Evolutionary conservation across 2,888 invertebrate genomes (phyloP).

Genomic region (Stenolophus ochropezus): DNA sequence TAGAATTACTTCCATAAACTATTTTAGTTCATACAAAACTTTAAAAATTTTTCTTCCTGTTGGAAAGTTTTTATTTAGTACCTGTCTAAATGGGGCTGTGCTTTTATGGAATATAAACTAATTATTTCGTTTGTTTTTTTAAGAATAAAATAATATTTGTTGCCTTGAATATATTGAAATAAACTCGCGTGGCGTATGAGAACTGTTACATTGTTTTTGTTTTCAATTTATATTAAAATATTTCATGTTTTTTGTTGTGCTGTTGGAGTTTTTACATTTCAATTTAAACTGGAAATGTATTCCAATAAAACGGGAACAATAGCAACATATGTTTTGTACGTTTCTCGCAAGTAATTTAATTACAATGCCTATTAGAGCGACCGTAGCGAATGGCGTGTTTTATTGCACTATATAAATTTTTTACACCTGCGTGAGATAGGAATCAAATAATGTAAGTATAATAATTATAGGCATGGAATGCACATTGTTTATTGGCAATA

Average conservation of each 20-base stretch:
- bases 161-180: neutral
- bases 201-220: neutral
- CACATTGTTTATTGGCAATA: constrained; percentile 59
- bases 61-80: constrained; percentile 54
- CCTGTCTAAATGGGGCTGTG: constrained; percentile 33
- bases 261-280: neutral
- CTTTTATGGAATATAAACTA: constrained; percentile 11
- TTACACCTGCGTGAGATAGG: constrained; percentile 54
- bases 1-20: constrained; percentile 57
- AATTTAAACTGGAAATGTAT: neutral
- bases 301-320: neutral
- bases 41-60: constrained; percentile 38
- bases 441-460: constrained; percentile 55
- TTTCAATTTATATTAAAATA: constrained; percentile 23
- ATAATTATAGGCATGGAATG: constrained; percentile 54
- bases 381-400: constrained; percentile 13
- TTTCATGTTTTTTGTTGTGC: neutral
- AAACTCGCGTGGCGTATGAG: neutral
- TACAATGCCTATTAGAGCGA: constrained; percentile 1
- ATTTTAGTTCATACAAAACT: constrained; percentile 54
- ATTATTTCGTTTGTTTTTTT: constrained; percentile 16
- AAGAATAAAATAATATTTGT: too few species aligned
- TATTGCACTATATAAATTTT: constrained; percentile 26
- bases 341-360: constrained; percentile 31
- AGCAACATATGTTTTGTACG: neutral